Evolutionary conservation across 2,113 vertebrate species (phyloP), one percentile per base, ranked within the genome.

Genomic region (Arothron firmamentum): DNA sequence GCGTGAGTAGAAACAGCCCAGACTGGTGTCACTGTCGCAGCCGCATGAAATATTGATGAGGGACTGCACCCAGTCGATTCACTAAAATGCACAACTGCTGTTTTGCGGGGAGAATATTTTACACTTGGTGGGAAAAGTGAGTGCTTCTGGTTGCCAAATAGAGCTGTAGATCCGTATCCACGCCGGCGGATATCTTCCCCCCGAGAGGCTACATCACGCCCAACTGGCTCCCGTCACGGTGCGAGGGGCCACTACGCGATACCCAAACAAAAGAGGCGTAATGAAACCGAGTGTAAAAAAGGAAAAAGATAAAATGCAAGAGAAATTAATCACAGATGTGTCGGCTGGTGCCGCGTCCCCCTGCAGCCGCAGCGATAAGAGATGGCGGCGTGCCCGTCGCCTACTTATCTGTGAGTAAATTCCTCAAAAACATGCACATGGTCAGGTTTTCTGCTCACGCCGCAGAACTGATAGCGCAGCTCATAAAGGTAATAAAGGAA

Each of bases 401-500:
- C 42, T 62, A 28, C 42, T 42, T 3, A 16, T 55, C 8, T 1
- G 17, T 21, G 53, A 67, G 47, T 17, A 18, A 49, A 65, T 79
- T 66, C 62, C 52, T 23, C 20, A 23, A 70, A 53, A 13, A 41
- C 72, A 59, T 56, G 75, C 61, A 79, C 70, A 66, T 63, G 54
- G 34, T 17, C 19, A 16, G 62, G 43, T 67, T 53, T 28, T 50
- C 34, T 58, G 74, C 70, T 80, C 80, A 38, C 43, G 2, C 55
- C 55, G 77, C 69, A 77, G 76, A 83, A 70, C 72, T 4, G 69
- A 77, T 38, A 62, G 65, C 58, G 20, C 12, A 21, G 57, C 62
- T 72, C 58, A 47, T 77, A 64, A 72, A 69, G 54, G 55, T 73
- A 70, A 83, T 71, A 64, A 79, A 82, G 31, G 20, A 67, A 65